Evolutionary conservation across 2,797 vertebrate species (phyloP).

Genomic region (Rhinichthys osculus): DNA sequence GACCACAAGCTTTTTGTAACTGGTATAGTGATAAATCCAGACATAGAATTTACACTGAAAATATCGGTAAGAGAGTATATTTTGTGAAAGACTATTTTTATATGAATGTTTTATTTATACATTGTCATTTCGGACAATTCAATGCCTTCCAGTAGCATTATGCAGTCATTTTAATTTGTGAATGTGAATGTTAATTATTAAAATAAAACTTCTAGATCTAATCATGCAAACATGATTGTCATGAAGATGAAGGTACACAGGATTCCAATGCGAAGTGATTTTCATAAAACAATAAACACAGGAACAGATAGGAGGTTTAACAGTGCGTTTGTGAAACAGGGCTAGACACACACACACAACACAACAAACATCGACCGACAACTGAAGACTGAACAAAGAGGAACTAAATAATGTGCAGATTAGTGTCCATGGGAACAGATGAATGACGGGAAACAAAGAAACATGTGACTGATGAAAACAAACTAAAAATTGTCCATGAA

Average conservation of each 20-base stretch:
- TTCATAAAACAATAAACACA: no score
- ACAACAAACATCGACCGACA: no score
- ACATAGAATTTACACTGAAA: constrained; percentile 86
- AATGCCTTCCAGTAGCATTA: constrained; percentile 4
- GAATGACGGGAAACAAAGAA: background rate
- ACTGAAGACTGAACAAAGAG: no score
- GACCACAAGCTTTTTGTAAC: constrained; percentile 42
- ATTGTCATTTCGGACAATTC: constrained; percentile 55
- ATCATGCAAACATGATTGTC: background rate
- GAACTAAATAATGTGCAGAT: background rate
- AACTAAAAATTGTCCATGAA: background rate
- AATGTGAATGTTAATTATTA: constrained; percentile 55
- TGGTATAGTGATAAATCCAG: constrained; percentile 70
- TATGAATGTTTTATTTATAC: constrained; percentile 99
- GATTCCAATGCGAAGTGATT: no score
- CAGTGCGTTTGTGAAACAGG: no score
- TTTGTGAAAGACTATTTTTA: constrained; percentile 99
- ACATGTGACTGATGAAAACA: background rate
- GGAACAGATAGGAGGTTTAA: no score
- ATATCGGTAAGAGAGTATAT: constrained; percentile 92
- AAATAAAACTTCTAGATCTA: constrained; percentile 37
- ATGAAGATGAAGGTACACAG: no score
- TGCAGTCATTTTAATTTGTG: constrained; percentile 37
- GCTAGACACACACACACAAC: no score
- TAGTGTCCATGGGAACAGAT: background rate